Evolutionary conservation across 1,140 invertebrate genomes (phyloP), one percentile per base, ranked within the genome.

Genomic region (Meloidogyne chitwoodi): DNA sequence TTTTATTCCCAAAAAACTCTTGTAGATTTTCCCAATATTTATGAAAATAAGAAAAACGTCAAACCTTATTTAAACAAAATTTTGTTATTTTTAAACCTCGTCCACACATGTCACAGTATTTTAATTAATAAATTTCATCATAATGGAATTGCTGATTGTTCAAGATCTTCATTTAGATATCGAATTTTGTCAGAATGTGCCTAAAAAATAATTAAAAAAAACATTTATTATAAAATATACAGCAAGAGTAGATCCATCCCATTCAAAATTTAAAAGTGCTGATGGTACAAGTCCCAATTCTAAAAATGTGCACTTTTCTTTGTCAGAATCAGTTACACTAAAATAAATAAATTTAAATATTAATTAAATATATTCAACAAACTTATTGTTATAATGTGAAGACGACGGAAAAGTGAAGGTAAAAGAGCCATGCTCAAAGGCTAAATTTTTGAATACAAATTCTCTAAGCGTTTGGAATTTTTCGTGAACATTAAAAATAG

Each of bases 401-500:
- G 75, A 66, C 2, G 38, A 12, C 4, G 79, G 68, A 8, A 62
- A 31, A 10, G 64, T 44, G 24, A 80, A 61, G 19, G 56, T 56
- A 48, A 81, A 81, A 11, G 31, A 63, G 24, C 80, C 80, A 62
- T 64, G 29, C 10, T 73, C 56, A n/a, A 61, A 29, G 1, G 68
- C 67, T 14, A 81, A 24, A 19, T 63, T 34, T 34, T 27, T 34
- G 12, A 48, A 31, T 0, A 81, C 67, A 64, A 81, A 81, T 62
- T 81, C 80, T 31, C 80, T 75, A 16, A 81, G 31, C 1, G 67
- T 14, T n/a, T 38, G 27, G 24, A 81, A 64, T 12, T 29, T 67
- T 34, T 81, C 80, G 66, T 81, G 76, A 38, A 81, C 80, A 68
- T 70, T 81, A 27, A 81, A 81, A 31, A 81, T 76, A 10, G 79